Base-by-base conservation (phyloP, 2,113 vertebrate genomes). In the Ornithorhynchus anatinus region DNA sequence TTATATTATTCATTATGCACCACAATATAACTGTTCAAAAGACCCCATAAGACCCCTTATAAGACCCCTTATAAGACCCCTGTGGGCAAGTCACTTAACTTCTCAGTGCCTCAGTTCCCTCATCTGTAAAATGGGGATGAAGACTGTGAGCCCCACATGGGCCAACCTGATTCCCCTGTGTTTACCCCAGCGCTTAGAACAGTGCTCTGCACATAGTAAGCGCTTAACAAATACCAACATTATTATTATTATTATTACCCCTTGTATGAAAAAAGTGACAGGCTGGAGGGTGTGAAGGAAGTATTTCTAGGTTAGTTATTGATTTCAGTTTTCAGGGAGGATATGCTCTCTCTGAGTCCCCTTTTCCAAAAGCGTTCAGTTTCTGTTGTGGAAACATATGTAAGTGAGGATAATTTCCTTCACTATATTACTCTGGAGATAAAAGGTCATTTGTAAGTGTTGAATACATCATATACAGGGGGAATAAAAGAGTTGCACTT, bases 401-500 rank as follows among this genome's bases (percentile, higher is more conserved):
- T n/a, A 3, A 32, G 3, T 40, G 42, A 10, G 44, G 37, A 9
- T 71, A 32, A 66, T 63, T 40, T n/a, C 10, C 59, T n/a, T 45
- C 22, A 47, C 70, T 80, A 72, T 14, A n/a, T n/a, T 37, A 10
- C 11, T 2, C 67, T n/a, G 38, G 39, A 66, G 45, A 54, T n/a
- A 61, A 71, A 75, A 66, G 62, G 62, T 53, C 16, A 64, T 58
- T 64, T 42, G 56, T 62, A 54, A 59, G 38, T 51, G 66, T 12
- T 7, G 52, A 66, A 53, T 19, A 51, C 53, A 50, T 68, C 66
- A 42, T 40, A 52, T 42, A 48, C 59, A n/a, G n/a, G n/a, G n/a
- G n/a, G n/a, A 50, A 27, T 10, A 61, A 29, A 65, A 50, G 63
- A 58, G 33, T 11, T 38, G 50, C 8, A 13, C 40, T 77, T 77